These are phyloP conservation scores for Rhorus exstirpatorius DNA, from an alignment of 2,888 invertebrate species.

Conservation along the genomic window DNA sequence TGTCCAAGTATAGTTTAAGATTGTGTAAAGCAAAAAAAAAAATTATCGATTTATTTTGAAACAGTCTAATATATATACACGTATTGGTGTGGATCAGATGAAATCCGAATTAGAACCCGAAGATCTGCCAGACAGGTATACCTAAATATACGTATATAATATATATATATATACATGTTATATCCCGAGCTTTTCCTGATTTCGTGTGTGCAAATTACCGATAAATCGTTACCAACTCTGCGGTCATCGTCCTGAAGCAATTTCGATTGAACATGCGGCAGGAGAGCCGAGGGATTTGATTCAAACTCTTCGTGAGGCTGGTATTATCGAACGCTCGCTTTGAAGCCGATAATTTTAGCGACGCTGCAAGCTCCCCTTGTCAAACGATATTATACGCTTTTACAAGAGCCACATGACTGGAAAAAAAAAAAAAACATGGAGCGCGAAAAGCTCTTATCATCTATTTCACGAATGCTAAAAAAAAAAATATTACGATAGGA, in stretches of 20 bases:
- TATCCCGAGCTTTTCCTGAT: conserved; percentile 49
- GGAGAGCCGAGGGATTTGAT: background rate
- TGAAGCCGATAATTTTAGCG: conserved; percentile 63
- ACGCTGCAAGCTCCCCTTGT: conserved; percentile 42
- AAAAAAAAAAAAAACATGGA: conserved; percentile 1
- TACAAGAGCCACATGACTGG: conserved; percentile 35
- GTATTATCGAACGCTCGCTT: conserved; percentile 51
- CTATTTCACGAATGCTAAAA: background rate
- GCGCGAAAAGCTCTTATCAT: background rate
- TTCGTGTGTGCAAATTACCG: conserved; percentile 61
- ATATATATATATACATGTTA: too few species aligned
- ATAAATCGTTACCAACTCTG: conserved; percentile 63
- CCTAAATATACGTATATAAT: too few species aligned
- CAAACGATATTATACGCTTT: conserved; percentile 55
- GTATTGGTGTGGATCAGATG: conserved; percentile 4
- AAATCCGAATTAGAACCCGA: conserved; percentile 41
- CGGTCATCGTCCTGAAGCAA: conserved; percentile 47
- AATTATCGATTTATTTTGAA: too few species aligned
- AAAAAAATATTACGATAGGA: background rate
- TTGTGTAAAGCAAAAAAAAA: too few species aligned
- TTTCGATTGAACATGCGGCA: conserved; percentile 58
- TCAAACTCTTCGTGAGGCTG: conserved; percentile 26
- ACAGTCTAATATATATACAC: background rate
- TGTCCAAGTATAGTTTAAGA: too few species aligned
- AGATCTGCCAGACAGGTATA: background rate